Conservation (phyloP, 2,113 vertebrate species). For the Nycticryphes semicollaris region DNA sequence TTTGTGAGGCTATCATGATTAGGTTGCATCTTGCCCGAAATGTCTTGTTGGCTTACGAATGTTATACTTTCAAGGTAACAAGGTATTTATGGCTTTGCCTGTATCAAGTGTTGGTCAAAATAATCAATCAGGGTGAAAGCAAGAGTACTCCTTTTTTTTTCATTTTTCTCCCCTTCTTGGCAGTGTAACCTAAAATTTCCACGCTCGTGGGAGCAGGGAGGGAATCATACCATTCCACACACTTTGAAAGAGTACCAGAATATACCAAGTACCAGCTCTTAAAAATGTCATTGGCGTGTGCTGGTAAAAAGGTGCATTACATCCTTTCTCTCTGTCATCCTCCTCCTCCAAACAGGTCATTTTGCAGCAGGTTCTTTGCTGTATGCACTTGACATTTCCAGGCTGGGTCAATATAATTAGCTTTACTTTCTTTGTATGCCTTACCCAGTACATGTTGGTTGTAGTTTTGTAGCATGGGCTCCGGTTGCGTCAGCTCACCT, state of each 20-base stretch:
- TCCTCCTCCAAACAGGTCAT: background rate
- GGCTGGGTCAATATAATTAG: background rate
- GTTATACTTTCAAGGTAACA: background rate
- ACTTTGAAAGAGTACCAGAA: background rate
- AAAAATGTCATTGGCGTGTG: background rate
- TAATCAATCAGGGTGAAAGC: background rate
- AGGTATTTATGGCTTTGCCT: background rate
- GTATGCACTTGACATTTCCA: background rate
- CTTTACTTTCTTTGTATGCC: rapidly evolving
- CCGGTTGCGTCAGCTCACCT: background rate
- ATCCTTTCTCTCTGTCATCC: rapidly evolving
- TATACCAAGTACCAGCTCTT: background rate
- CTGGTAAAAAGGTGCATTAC: background rate
- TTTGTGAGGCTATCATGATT: background rate
- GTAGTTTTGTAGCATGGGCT: background rate
- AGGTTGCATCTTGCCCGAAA: background rate
- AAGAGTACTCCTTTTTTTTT: background rate
- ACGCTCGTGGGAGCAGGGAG: background rate
- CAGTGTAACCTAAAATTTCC: background rate
- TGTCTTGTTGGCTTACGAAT: background rate
- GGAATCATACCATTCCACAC: background rate
- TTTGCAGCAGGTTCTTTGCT: background rate
- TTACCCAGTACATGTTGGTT: rapidly evolving
- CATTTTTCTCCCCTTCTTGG: rapidly evolving
- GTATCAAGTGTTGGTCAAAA: background rate